phyloP scores from a whole-genome alignment of 2,113 vertebrate genomes.

The Indri indri region DNA sequence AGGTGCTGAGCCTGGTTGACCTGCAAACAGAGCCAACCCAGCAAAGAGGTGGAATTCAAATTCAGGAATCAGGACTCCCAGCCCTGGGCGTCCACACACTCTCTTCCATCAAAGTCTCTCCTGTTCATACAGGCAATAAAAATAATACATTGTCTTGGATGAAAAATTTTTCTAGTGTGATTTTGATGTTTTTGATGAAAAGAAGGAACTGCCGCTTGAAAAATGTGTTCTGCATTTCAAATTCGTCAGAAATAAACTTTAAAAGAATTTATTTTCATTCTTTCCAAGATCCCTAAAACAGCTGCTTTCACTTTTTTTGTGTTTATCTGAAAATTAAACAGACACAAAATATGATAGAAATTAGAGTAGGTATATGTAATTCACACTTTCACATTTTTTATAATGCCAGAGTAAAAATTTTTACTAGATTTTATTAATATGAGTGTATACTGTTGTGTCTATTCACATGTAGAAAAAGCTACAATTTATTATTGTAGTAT shows the following conservation, averaged over 20 bases:
- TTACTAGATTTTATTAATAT: neutral
- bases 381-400: neutral
- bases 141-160: neutral
- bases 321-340: conserved; percentile 12
- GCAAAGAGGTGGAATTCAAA: neutral
- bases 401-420: neutral
- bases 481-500: neutral
- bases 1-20: neutral
- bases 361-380: neutral
- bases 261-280: neutral
- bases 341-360: neutral
- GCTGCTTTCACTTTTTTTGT: neutral
- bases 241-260: neutral
- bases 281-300: neutral
- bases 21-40: neutral
- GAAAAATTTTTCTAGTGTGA: neutral
- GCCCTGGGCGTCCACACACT: neutral
- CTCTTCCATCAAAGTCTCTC: neutral
- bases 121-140: neutral
- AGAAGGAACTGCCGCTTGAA: neutral
- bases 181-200: neutral
- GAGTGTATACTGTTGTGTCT: neutral
- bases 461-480: neutral
- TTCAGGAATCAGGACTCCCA: neutral
- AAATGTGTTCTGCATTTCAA: neutral